Evolutionary conservation across 1,140 invertebrate genomes (phyloP).

Genomic region (Colletes latitarsis): DNA sequence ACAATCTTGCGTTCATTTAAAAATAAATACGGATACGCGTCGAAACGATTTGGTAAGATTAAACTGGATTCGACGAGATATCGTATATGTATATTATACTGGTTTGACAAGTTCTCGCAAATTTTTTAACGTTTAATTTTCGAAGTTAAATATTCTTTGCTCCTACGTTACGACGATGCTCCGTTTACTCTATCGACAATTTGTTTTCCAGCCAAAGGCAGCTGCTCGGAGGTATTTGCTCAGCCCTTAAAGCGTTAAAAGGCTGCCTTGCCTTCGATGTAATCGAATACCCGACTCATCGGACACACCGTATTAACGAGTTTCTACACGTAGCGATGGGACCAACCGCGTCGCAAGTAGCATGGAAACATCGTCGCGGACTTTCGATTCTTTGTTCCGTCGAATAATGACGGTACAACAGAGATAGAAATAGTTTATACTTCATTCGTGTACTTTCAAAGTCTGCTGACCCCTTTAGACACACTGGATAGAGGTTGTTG

Average conservation of each 20-base stretch:
- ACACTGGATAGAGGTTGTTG: no score
- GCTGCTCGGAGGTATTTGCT: conserved; percentile 10
- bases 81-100: no score
- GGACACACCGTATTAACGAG: conserved; percentile 3
- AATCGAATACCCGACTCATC: conserved; percentile 15
- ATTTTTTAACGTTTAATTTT: neutral
- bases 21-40: no score
- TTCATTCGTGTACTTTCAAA: no score
- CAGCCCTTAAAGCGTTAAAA: conserved; percentile 21
- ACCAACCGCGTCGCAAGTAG: neutral
- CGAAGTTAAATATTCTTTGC: neutral
- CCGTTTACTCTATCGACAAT: neutral
- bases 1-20: no score
- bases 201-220: conserved; percentile 8
- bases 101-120: no score
- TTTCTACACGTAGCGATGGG: neutral
- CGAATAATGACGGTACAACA: no score
- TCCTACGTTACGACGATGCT: neutral
- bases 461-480: no score
- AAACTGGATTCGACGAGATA: no score
- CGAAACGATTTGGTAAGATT: no score
- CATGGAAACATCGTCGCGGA: neutral
- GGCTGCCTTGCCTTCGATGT: conserved; percentile 5
- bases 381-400: neutral
- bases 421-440: no score